Evolutionary conservation across 2,113 vertebrate species (phyloP).

Genomic region (Erythrolamprus reginae): DNA sequence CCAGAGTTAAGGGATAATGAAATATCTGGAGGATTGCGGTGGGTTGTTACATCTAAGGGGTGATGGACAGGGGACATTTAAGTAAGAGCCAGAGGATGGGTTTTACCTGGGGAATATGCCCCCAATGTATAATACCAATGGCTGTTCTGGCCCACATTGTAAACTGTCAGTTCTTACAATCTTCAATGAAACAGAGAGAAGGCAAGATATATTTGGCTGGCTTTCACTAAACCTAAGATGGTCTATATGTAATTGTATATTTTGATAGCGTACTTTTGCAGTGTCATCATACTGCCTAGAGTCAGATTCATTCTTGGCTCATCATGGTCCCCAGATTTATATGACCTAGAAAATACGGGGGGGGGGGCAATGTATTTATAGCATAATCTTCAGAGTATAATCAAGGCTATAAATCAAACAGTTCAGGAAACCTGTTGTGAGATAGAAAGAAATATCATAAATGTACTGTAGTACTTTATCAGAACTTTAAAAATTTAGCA

Average conservation of each 20-base stretch:
- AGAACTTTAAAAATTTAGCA: neutral
- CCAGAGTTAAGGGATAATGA: neutral
- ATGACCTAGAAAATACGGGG: conserved; percentile 72
- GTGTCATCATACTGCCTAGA: conserved; percentile 72
- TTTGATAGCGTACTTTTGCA: conserved; percentile 70
- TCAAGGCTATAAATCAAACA: conserved; percentile 53
- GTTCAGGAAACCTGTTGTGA: conserved; percentile 41
- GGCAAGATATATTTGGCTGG: conserved; percentile 59
- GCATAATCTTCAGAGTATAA: conserved; percentile 64
- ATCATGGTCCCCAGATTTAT: conserved; percentile 60
- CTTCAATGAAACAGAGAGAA: conserved; percentile 53
- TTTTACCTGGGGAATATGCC: neutral
- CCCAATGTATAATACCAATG: neutral
- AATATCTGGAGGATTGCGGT: neutral
- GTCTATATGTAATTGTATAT: conserved; percentile 69
- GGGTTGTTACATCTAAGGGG: neutral
- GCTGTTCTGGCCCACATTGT: conserved; percentile 5
- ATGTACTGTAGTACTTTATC: neutral
- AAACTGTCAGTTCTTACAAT: conserved; percentile 15
- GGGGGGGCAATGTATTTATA: conserved; percentile 71
- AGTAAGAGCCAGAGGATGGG: neutral
- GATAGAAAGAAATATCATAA: conserved; percentile 20
- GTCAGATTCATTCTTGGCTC: conserved; percentile 75
- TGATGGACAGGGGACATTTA: neutral
- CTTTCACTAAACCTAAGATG: conserved; percentile 58